Conservation (phyloP, 1,140 invertebrate genomes). For the Caerostris extrusa region DNA sequence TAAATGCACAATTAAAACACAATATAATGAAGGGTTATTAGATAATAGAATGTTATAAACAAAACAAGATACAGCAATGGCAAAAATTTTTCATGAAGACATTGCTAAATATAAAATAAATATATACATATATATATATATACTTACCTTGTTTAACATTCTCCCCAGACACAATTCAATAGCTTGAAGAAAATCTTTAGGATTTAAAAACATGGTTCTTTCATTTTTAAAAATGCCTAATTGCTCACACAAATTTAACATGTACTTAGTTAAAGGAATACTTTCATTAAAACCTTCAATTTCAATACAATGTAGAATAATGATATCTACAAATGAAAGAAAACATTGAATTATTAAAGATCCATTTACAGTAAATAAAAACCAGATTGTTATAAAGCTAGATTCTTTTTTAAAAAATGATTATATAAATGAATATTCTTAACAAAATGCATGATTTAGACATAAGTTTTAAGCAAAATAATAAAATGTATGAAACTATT, state of each 20-base stretch:
- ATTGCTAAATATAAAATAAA: too few species aligned
- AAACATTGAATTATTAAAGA: neutral
- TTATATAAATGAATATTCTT: neutral
- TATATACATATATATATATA: too few species aligned
- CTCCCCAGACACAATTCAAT: slow-evolving; percentile 52
- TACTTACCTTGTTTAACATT: neutral
- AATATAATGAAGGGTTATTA: too few species aligned
- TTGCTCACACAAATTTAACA: neutral
- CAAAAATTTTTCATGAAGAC: too few species aligned
- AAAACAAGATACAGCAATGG: too few species aligned
- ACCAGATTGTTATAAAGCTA: neutral
- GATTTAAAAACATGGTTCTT: slow-evolving; percentile 37
- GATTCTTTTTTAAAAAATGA: neutral
- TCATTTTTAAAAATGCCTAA: slow-evolving; percentile 56
- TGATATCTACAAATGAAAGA: neutral
- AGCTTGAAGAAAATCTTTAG: slow-evolving; percentile 55
- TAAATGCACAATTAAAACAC: too few species aligned
- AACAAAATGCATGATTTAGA: neutral
- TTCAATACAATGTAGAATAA: slow-evolving; percentile 38
- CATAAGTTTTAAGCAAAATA: too few species aligned
- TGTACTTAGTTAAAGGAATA: slow-evolving; percentile 54
- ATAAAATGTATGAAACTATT: too few species aligned
- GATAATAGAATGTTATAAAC: too few species aligned
- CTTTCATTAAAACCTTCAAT: slow-evolving; percentile 42
- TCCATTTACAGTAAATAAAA: neutral